Base-by-base conservation (phyloP, 2,797 vertebrate genomes). In the Smutsia gigantea region DNA sequence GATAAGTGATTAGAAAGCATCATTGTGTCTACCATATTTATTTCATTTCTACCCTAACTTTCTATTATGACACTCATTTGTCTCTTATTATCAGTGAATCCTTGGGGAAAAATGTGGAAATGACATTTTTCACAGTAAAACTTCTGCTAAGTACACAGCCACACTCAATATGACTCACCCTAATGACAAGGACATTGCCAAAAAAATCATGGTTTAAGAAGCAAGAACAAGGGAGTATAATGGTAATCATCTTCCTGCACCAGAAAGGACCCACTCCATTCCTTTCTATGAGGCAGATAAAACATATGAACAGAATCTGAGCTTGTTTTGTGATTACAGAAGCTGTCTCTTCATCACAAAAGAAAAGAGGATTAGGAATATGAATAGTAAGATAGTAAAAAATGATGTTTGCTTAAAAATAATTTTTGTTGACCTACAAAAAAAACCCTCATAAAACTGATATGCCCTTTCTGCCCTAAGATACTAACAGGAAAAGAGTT, bases 401-500 rank as follows among this genome's bases (percentile, higher is more conserved):
- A 87, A 53, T 25, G 94, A 87, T 25, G 2, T 81, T 63, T 18
- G 17, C 23, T 72, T 77, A 79, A 81, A 88, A 71, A 64, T 74
- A 19, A 64, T 57, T 39, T 88, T 66, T 79, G 21, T 68, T 72
- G 87, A 81, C 2, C 5, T 42, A 85, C 15, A 68, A 93, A 64
- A 85, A 75, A 15, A 23, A 5, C 46, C 3, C 9, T 83, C 8
- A 84, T 63, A 68, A 87, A 97, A 95, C 0, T 14, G 90, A 79
- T 19, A 69, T 8, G n/a, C 5, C 1, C 87, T 93, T 75, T 92
- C 17, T 57, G 64, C 46, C 66, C 17, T 63, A 18, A 97, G 90
- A 92, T 75, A 94, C 75, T 15, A 87, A 87, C 1, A 94, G 77
- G 69, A 96, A 87, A 18, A 5, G 31, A 55, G 34, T 92, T 95